These are phyloP conservation scores for Protodeltote pygarga DNA, from an alignment of 2,888 invertebrate genomes.

Conservation along the genomic window DNA sequence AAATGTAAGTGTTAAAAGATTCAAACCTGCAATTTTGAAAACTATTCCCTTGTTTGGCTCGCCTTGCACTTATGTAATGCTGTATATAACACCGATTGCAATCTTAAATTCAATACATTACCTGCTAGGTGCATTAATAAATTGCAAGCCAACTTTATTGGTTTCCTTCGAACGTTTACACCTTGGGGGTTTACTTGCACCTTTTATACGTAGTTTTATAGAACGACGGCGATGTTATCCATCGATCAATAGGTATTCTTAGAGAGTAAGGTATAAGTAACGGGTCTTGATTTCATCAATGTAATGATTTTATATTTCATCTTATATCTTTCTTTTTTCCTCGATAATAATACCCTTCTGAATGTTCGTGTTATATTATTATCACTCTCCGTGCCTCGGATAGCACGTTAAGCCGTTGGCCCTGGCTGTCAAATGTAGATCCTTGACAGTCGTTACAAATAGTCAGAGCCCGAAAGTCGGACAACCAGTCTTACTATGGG, in stretches of 20 bases:
- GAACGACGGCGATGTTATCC: slow-evolving; percentile 18
- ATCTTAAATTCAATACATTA: slow-evolving; percentile 29
- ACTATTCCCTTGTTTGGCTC: not conserved
- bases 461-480: too few relatives aligned
- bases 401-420: too few relatives aligned
- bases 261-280: slow-evolving; percentile 25
- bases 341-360: too few relatives aligned
- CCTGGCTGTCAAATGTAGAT: too few relatives aligned
- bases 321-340: not conserved
- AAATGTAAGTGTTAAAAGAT: too few relatives aligned
- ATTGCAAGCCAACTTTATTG: slow-evolving; percentile 34
- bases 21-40: too few relatives aligned
- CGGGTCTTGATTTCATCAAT: slow-evolving; percentile 15
- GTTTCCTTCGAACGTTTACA: slow-evolving; percentile 19
- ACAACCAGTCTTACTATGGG: too few relatives aligned
- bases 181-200: slow-evolving; percentile 35
- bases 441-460: too few relatives aligned
- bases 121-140: slow-evolving; percentile 37
- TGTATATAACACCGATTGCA: slow-evolving; percentile 7
- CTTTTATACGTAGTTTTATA: slow-evolving; percentile 3
- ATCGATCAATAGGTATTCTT: slow-evolving; percentile 39
- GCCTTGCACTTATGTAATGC: not conserved
- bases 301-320: slow-evolving; percentile 1
- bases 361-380: too few relatives aligned
- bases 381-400: too few relatives aligned